These are phyloP conservation scores for Palythoa grandiflora DNA, from an alignment of 92 coral and sea anemone species.

Conservation along the genomic window DNA sequence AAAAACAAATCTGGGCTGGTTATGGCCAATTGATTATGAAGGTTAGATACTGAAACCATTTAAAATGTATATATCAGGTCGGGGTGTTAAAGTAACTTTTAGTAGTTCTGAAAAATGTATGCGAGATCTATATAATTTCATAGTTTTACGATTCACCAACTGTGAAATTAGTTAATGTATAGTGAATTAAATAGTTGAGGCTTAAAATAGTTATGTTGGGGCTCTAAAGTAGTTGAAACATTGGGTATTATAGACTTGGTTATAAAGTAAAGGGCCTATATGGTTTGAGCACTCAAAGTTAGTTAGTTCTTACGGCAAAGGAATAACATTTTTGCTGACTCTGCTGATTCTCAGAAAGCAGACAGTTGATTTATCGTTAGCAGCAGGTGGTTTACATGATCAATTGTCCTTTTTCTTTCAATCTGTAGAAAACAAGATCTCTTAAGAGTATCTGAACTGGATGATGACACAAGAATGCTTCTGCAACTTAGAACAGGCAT, in stretches of 20 bases:
- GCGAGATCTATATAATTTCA: background rate
- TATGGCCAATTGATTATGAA: slow-evolving; percentile 1
- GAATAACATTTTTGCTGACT: slow-evolving; percentile 10
- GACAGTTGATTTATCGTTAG: slow-evolving; percentile 1
- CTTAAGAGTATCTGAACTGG: slow-evolving; percentile 34
- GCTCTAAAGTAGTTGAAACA: slow-evolving; percentile 8
- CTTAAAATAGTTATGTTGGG: slow-evolving; percentile 2
- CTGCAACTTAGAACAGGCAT: slow-evolving; percentile 31
- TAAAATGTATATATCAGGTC: background rate
- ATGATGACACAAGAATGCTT: slow-evolving; percentile 30
- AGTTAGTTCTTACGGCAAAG: slow-evolving; percentile 11
- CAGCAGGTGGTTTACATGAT: slow-evolving; percentile 7
- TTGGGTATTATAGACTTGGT: slow-evolving; percentile 8
- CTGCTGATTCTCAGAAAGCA: slow-evolving; percentile 4
- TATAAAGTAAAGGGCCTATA: slow-evolving; percentile 18
- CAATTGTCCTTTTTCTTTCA: slow-evolving; percentile 11
- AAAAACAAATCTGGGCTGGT: too few relatives aligned
- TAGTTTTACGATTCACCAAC: background rate
- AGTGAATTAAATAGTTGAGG: background rate
- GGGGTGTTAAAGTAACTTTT: slow-evolving; percentile 4
- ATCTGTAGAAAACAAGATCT: slow-evolving; percentile 30
- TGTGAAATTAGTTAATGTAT: background rate
- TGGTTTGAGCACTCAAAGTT: slow-evolving; percentile 11
- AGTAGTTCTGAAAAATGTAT: background rate
- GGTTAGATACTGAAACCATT: slow-evolving; percentile 1